phyloP scores from a whole-genome alignment of 2,797 vertebrate genomes.

The Acropternis orthonyx region DNA sequence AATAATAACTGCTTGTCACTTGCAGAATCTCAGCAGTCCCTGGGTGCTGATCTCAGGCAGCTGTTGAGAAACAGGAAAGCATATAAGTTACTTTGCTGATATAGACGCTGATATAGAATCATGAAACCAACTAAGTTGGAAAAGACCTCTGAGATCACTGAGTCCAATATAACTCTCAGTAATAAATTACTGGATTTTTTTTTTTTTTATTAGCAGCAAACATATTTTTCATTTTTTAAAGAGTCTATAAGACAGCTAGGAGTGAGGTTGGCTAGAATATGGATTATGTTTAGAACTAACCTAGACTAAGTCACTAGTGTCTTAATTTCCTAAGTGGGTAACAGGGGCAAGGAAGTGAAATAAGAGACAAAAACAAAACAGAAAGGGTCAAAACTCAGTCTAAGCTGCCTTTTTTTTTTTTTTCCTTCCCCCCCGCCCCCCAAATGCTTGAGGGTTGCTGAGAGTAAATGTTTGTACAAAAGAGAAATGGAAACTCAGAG shows the following conservation, averaged over 20 bases:
- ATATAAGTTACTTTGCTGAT: not conserved
- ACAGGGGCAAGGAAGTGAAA: not conserved
- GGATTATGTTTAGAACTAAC: not conserved
- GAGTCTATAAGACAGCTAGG: not conserved
- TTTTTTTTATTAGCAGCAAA: not conserved
- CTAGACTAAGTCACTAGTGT: not conserved
- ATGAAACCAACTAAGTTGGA: no score
- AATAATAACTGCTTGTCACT: not conserved
- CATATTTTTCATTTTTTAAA: not conserved
- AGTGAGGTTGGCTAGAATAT: not conserved
- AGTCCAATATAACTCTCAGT: not conserved
- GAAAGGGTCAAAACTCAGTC: not conserved
- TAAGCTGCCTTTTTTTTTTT: not conserved
- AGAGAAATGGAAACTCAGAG: not conserved
- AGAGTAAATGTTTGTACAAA: conserved; percentile 1
- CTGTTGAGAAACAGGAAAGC: not conserved
- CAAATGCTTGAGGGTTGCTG: not conserved
- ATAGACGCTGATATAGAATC: not conserved
- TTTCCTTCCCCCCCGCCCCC: not conserved
- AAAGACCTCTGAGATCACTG: no score
- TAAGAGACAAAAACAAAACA: not conserved
- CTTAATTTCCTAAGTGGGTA: not conserved
- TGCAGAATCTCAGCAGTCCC: not conserved
- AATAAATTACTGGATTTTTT: not conserved
- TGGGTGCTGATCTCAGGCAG: not conserved